Percentiles rank a stretch among this genome's conserved stretches.
phyloP scores from a whole-genome alignment of 2,888 invertebrate genomes.

The Trissonchulus latispiculum region DNA sequence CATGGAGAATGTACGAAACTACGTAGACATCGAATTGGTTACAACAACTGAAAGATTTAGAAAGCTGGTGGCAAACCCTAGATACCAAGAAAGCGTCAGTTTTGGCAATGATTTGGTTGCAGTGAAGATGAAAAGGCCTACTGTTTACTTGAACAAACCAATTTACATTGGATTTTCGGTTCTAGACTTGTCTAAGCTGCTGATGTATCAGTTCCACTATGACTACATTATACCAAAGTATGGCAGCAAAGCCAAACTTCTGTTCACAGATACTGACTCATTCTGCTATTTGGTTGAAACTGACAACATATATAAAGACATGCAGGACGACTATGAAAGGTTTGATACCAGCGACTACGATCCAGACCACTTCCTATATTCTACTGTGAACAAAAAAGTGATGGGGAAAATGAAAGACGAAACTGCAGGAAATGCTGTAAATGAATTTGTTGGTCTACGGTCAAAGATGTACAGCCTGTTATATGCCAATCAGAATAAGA shows the following conservation, averaged over 20 bases:
- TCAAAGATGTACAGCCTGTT: background rate
- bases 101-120: constrained; percentile 3
- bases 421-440: background rate
- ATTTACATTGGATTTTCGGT: constrained; percentile 3
- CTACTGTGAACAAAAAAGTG: background rate
- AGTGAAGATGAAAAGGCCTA: background rate
- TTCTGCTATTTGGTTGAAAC: constrained; percentile 11
- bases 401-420: constrained; percentile 5
- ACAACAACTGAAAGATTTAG: background rate
- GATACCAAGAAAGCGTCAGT: background rate
- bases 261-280: constrained; percentile 10
- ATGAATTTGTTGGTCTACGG: background rate
- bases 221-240: background rate
- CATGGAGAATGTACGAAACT: constrained; percentile 5
- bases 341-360: constrained; percentile 6
- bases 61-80: constrained; percentile 4
- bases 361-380: background rate
- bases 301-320: constrained; percentile 7
- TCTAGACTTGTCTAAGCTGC: background rate
- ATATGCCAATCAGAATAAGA: background rate
- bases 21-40: background rate
- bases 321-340: background rate
- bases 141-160: background rate
- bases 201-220: constrained; percentile 12
- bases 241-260: background rate